These are phyloP conservation scores for Actinernus sp. DNA, from an alignment of 92 coral and sea anemone species.

Conservation along the genomic window DNA sequence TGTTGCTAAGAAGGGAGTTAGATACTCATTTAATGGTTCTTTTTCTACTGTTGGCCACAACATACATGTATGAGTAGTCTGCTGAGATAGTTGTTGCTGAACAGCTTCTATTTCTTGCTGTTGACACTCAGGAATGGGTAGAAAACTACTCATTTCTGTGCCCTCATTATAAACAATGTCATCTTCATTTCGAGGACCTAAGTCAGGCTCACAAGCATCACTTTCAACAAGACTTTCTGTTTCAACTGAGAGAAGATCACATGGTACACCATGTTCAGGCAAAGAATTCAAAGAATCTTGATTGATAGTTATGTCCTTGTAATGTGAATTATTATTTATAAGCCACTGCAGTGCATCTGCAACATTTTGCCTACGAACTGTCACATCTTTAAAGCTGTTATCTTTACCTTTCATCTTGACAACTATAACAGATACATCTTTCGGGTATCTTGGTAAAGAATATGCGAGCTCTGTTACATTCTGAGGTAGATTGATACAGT, in stretches of 20 bases:
- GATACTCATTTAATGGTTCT: slow-evolving; percentile 69
- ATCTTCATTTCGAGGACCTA: slow-evolving; percentile 50
- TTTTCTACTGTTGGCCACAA: slow-evolving; percentile 75
- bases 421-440: slow-evolving; percentile 69
- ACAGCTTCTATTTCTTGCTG: slow-evolving; percentile 56
- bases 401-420: slow-evolving; percentile 71
- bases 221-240: slow-evolving; percentile 17
- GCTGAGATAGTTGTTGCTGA: slow-evolving; percentile 40
- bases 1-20: slow-evolving; percentile 72
- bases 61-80: slow-evolving; percentile 21
- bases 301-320: slow-evolving; percentile 46
- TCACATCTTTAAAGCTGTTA: slow-evolving; percentile 68
- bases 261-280: slow-evolving; percentile 72
- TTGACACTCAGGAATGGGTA: slow-evolving; percentile 37
- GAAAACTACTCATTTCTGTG: slow-evolving; percentile 49
- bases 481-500: slow-evolving; percentile 71
- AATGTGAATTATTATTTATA: slow-evolving; percentile 64
- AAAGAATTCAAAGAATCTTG: slow-evolving; percentile 42
- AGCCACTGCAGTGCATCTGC: slow-evolving; percentile 70
- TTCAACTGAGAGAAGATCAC: slow-evolving; percentile 62
- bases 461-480: slow-evolving; percentile 63
- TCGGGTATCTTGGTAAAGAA: slow-evolving; percentile 72
- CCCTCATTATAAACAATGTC: slow-evolving; percentile 53
- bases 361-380: slow-evolving; percentile 62
- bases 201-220: slow-evolving; percentile 42